Evolutionary conservation across 2,888 invertebrate species (phyloP), one percentile per base, ranked within the genome.

Genomic region (Harmothoe impar): DNA sequence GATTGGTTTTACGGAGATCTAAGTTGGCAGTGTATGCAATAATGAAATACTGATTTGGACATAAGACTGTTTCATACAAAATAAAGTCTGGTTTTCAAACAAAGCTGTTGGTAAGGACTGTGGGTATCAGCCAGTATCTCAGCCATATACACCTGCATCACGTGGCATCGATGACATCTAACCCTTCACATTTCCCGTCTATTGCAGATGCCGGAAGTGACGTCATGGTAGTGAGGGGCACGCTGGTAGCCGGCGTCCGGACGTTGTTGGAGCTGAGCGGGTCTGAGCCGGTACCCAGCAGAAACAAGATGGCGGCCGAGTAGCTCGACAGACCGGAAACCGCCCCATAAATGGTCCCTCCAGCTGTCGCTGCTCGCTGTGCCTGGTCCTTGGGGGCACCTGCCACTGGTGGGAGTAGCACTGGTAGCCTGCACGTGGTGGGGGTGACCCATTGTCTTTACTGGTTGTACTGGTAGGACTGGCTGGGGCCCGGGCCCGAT

Each of bases 181-280:
- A 62, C 77, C 31, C 77, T 31, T 31, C 25, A 62, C 20, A 62
- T 62, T n/a, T 62, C 1, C 5, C 62, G 3, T 15, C 25, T 5
- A 62, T 62, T 77, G 77, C 77, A 77, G 77, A 77, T 77, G 77
- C 20, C 5, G 77, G 29, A 17, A 17, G 31, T 77, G 77, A 77
- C 77, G 77, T 77, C 77, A 77, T 77, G 77, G 1, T 77, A 29
- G 77, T 31, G 77, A 31, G 29, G 29, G 31, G 25, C 25, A 5
- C 25, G n/a, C 29, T 77, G 77, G 77, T 15, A 15, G 25, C 62
- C 77, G 31, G 77, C 77, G 31, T 77, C 77, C 31, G 77, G 77
- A 31, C 77, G 77, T 29, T 31, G 77, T 77, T 20, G 62, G 23
- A 62, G 62, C 62, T 62, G 62, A 62, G 62, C 62, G n/a, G 62